A percentile compares a stretch with the other conserved stretches of the same genome.
phyloP scores from a whole-genome alignment of 1,140 invertebrate genomes.

The Drosophila bifasciata region DNA sequence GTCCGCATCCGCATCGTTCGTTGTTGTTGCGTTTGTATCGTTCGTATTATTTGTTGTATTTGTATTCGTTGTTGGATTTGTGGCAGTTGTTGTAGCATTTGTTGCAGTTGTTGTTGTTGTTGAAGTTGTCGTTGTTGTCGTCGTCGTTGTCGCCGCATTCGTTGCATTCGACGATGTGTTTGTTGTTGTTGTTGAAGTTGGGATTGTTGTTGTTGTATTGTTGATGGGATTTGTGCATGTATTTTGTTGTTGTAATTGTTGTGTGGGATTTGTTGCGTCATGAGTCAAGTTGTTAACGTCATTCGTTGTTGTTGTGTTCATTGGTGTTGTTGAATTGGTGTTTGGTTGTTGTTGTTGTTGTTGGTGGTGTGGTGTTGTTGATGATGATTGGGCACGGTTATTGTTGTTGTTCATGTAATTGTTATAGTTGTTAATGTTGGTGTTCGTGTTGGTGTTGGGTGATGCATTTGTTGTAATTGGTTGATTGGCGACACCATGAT shows the following conservation, averaged over 20 bases:
- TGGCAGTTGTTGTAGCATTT: conserved; percentile 74
- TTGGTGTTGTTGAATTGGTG: conserved; percentile 43
- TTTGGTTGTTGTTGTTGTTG: conserved; percentile 33
- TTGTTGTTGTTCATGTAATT: conserved; percentile 50
- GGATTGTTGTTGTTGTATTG: conserved; percentile 64
- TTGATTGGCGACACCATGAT: conserved; percentile 75
- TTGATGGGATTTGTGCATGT: conserved; percentile 74
- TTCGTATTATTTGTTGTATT: conserved; percentile 54
- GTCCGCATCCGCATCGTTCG: conserved; percentile 60
- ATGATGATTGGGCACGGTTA: conserved; percentile 69
- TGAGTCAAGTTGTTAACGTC: conserved; percentile 75
- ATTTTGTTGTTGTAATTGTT: conserved; percentile 52
- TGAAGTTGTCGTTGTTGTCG: conserved; percentile 54
- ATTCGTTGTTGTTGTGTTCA: conserved; percentile 57
- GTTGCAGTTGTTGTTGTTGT: conserved; percentile 55
- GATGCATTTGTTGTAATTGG: conserved; percentile 72
- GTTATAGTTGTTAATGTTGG: conserved; percentile 43
- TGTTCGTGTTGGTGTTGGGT: conserved; percentile 67
- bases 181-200: conserved; percentile 65
- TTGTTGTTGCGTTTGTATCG: conserved; percentile 61
- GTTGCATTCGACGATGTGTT: conserved; percentile 78
- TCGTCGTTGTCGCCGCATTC: conserved; percentile 68
- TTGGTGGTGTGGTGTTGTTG: conserved; percentile 64
- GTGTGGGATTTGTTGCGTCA: conserved; percentile 60
- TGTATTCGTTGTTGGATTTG: conserved; percentile 55